Conservation (phyloP, 2,888 invertebrate genomes). For the Hyles lineata region DNA sequence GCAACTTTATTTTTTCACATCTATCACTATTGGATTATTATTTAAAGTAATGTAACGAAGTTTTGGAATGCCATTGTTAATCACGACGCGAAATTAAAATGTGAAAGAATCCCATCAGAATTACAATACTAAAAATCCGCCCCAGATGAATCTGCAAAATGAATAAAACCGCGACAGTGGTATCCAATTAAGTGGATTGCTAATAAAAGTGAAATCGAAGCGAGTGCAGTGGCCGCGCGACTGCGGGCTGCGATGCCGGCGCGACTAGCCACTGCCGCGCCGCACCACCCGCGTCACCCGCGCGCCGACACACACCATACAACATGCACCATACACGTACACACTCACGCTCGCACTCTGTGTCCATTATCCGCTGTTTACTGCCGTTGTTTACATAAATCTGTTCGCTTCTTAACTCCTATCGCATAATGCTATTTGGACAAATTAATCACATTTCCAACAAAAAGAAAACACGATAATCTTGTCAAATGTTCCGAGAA, state of each 20-base stretch:
- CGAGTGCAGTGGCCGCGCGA: conserved; percentile 81
- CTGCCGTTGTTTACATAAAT: not conserved
- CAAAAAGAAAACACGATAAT: not conserved
- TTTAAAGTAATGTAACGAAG: not conserved
- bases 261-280: conserved; percentile 35
- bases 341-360: conserved; percentile 1
- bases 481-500: not conserved
- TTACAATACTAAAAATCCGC: conserved; percentile 52
- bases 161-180: conserved; percentile 81
- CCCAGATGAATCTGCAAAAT: conserved; percentile 79
- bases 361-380: conserved; percentile 8
- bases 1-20: too few species aligned
- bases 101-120: conserved; percentile 34
- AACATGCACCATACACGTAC: not conserved
- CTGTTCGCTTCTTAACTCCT: not conserved
- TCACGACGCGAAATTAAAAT: not conserved
- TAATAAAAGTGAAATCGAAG: conserved; percentile 85
- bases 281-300: conserved; percentile 36
- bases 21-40: too few species aligned
- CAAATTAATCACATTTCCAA: not conserved
- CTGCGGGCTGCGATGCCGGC: conserved; percentile 37
- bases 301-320: conserved; percentile 38
- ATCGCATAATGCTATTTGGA: not conserved
- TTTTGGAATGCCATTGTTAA: not conserved
- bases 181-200: conserved; percentile 84